Conservation (phyloP, 2,888 invertebrate genomes). For the Lapara coniferarum region DNA sequence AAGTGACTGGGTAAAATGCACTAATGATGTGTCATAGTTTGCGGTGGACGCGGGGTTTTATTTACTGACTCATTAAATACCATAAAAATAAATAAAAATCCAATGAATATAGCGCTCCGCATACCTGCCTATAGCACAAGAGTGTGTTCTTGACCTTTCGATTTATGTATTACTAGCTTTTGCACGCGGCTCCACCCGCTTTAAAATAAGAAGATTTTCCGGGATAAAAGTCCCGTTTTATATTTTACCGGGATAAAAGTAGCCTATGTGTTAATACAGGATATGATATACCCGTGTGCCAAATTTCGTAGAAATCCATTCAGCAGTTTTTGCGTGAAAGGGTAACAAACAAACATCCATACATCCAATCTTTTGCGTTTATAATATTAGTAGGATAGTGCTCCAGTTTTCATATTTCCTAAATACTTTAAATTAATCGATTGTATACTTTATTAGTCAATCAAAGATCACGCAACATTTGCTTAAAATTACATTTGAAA, state of each 20-base stretch:
- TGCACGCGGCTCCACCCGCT: too few relatives aligned
- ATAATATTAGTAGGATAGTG: too few relatives aligned
- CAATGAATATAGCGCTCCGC: neutral
- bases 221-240: too few relatives aligned
- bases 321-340: too few relatives aligned
- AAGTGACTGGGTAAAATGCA: neutral
- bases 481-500: slow-evolving; percentile 14
- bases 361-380: too few relatives aligned
- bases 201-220: too few relatives aligned
- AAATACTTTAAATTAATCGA: slow-evolving; percentile 9
- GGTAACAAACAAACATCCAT: too few relatives aligned
- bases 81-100: slow-evolving; percentile 1
- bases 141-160: slow-evolving; percentile 25
- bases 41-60: neutral
- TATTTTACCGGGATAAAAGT: too few relatives aligned
- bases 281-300: too few relatives aligned
- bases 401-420: slow-evolving; percentile 23
- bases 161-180: neutral
- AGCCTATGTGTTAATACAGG: too few relatives aligned
- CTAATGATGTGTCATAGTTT: slow-evolving; percentile 16
- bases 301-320: too few relatives aligned
- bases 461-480: slow-evolving; percentile 16
- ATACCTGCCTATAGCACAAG: neutral
- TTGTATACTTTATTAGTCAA: slow-evolving; percentile 18
- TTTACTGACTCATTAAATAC: slow-evolving; percentile 18